Evolutionary conservation across 2,888 invertebrate species (phyloP).

Genomic region (Cryptus viduatorius): DNA sequence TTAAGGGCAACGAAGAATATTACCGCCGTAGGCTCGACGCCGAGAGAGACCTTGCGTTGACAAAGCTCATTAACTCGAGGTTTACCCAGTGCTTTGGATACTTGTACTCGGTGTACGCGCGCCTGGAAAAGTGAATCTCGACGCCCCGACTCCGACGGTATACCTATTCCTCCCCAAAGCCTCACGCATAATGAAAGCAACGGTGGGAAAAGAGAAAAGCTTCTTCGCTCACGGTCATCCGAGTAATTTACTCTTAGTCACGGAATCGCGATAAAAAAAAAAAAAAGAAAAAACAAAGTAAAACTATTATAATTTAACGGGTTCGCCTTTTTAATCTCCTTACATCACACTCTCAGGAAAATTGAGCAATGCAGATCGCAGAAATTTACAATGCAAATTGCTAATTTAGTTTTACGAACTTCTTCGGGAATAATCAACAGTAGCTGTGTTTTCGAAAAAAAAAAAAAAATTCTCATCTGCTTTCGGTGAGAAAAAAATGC

Average conservation of each 20-base stretch:
- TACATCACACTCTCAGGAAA: neutral
- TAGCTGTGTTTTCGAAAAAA: neutral
- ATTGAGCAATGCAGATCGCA: neutral
- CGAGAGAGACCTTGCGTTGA: slow-evolving; percentile 66
- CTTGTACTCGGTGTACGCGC: slow-evolving; percentile 29
- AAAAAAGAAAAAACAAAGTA: neutral
- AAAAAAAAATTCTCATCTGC: neutral
- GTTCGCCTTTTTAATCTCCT: neutral
- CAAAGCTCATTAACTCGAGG: slow-evolving; percentile 74
- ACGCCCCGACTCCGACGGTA: slow-evolving; percentile 41
- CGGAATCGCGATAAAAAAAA: slow-evolving; percentile 14
- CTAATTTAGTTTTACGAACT: neutral
- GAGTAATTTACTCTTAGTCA: slow-evolving; percentile 38
- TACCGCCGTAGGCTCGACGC: slow-evolving; percentile 64
- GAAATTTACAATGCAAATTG: slow-evolving; percentile 1
- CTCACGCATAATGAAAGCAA: slow-evolving; percentile 36
- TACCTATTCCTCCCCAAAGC: neutral
- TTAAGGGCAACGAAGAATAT: slow-evolving; percentile 71
- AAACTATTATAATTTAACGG: neutral
- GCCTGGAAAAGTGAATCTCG: slow-evolving; percentile 61
- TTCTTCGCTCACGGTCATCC: slow-evolving; percentile 1
- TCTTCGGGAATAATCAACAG: neutral
- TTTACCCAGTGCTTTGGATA: slow-evolving; percentile 54
- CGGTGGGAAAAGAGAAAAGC: slow-evolving; percentile 9
- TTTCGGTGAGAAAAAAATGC: neutral